phyloP scores from a whole-genome alignment of 2,888 invertebrate genomes.

The Bombylius discolor region DNA sequence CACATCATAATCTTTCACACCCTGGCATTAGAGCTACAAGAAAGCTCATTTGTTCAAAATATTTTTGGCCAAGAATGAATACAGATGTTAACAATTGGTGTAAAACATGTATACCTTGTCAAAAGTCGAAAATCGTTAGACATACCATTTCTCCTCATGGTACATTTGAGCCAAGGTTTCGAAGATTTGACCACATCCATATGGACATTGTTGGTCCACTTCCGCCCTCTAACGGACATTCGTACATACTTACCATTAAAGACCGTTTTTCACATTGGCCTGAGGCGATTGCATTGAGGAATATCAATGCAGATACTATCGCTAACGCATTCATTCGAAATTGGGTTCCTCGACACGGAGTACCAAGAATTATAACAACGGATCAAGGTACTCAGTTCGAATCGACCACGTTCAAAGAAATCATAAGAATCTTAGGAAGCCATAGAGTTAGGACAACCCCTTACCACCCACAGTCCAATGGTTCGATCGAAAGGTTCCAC shows the following conservation, averaged over 20 bases:
- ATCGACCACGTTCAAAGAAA: slow-evolving; percentile 14
- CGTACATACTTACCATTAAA: too few relatives aligned
- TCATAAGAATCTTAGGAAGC: slow-evolving; percentile 1
- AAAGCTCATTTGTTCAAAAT: too few relatives aligned
- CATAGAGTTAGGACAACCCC: neutral
- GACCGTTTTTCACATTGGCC: too few relatives aligned
- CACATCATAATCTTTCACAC: too few relatives aligned
- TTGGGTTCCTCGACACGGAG: neutral
- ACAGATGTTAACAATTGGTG: too few relatives aligned
- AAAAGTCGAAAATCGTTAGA: too few relatives aligned
- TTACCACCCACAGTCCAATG: neutral
- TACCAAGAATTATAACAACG: slow-evolving; percentile 12
- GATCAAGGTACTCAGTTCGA: slow-evolving; percentile 20
- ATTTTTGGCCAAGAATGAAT: too few relatives aligned
- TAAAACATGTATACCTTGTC: too few relatives aligned
- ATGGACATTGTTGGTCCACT: neutral
- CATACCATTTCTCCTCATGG: too few relatives aligned
- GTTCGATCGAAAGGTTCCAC: neutral
- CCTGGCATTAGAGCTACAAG: too few relatives aligned
- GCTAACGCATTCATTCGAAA: neutral
- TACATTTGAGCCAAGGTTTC: neutral
- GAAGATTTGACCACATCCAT: neutral
- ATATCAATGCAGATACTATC: neutral
- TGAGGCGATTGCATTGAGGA: too few relatives aligned
- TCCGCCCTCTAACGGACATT: too few relatives aligned